Conservation (phyloP, 2,113 vertebrate species). For the Isurus oxyrinchus region DNA sequence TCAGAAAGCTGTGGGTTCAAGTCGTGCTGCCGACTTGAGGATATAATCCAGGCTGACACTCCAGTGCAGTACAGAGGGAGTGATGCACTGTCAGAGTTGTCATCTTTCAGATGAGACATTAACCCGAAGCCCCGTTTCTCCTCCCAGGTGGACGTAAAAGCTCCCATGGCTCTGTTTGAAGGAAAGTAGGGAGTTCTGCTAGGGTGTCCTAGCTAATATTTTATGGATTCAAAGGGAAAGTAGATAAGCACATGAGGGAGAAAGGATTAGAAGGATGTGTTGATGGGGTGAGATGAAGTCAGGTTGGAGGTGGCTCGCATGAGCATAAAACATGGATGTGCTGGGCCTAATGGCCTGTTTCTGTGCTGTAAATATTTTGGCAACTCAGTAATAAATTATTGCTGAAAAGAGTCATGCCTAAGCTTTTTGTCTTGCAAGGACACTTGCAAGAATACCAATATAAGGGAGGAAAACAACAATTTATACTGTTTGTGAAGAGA, state of each 20-base stretch:
- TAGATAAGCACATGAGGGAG: background rate
- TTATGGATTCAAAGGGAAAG: background rate
- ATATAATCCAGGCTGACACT: background rate
- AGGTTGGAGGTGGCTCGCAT: background rate
- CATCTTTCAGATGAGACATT: too few relatives aligned
- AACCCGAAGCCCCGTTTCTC: background rate
- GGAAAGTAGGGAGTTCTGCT: background rate
- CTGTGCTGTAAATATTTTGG: background rate
- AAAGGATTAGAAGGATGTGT: background rate
- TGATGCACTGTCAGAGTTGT: too few relatives aligned
- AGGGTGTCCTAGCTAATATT: background rate
- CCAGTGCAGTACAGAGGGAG: too few relatives aligned
- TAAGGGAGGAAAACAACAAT: too few relatives aligned
- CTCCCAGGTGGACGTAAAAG: background rate
- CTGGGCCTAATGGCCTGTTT: background rate
- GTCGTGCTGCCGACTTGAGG: background rate
- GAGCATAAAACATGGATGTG: background rate
- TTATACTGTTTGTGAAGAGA: too few relatives aligned
- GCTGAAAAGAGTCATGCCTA: too few relatives aligned
- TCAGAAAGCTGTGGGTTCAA: background rate
- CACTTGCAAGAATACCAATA: too few relatives aligned
- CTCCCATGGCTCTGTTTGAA: background rate
- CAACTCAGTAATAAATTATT: background rate
- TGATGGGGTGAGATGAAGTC: background rate
- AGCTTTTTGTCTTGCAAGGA: too few relatives aligned